Evolutionary conservation across 2,888 invertebrate species (phyloP), one percentile per base, ranked within the genome.

Genomic region (Melitaea athalia): DNA sequence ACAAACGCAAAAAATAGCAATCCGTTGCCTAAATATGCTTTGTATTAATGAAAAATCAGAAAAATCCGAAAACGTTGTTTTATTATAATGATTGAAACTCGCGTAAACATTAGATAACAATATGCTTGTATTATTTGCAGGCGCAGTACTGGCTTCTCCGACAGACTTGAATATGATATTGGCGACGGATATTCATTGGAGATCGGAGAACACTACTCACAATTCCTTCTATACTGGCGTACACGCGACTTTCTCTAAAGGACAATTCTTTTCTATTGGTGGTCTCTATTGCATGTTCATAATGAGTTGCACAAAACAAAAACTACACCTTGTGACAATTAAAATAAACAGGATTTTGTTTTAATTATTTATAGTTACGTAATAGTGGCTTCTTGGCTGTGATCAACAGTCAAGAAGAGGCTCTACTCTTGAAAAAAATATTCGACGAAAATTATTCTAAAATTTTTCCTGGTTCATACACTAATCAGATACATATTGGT

Each of bases 341-440:
- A 3, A 0, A 8, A 7, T 38, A 38, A 7, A 8, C 5, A 8
- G 38, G 4, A 3, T 38, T 7, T 38, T 38, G 2, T 38, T 38
- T 38, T 38, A 38, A 7, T n/a, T n/a, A n/a, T n/a, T n/a, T n/a
- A n/a, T n/a, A n/a, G n/a, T n/a, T n/a, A n/a, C n/a, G n/a, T n/a
- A n/a, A n/a, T n/a, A n/a, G n/a, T n/a, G 75, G 70, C 2, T 65
- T 75, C 15, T 69, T 77, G 59, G 71, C 72, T 31, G 72, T 75
- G 70, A 70, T 75, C 59, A 75, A 77, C 64, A 77, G 73, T 52
- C 64, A 74, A 0, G 15, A 42, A 3, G 77, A 86, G 66, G 77
- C 80, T 0, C 47, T 42, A 3, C 76, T 81, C 0, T 45, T 84
- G 0, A 74, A 17, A 38, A 17, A 15, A 10, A 33, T 61, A 5